Conservation (phyloP, 1,140 invertebrate genomes). For the Heliconius congener region DNA sequence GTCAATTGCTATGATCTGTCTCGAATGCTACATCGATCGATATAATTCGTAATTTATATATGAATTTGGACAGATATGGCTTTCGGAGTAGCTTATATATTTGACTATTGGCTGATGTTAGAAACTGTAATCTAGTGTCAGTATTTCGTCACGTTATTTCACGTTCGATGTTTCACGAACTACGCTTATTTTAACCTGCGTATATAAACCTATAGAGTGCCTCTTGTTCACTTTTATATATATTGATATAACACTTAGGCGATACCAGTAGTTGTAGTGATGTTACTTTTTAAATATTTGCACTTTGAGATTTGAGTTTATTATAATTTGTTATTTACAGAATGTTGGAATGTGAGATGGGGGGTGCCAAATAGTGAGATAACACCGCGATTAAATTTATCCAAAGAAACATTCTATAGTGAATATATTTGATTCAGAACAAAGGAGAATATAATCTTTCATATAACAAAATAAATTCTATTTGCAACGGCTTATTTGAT, state of each 20-base stretch:
- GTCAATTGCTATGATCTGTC: constrained; percentile 40
- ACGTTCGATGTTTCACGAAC: constrained; percentile 70
- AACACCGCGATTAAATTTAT: background rate
- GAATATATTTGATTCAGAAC: background rate
- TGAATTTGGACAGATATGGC: constrained; percentile 36
- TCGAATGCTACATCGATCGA: constrained; percentile 31
- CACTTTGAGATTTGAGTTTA: constrained; percentile 51
- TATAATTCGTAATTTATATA: constrained; percentile 35
- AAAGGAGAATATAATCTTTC: background rate
- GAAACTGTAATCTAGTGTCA: constrained; percentile 59
- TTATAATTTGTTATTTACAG: constrained; percentile 45
- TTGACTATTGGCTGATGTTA: constrained; percentile 60
- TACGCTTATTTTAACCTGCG: constrained; percentile 79
- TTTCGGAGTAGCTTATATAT: constrained; percentile 42
- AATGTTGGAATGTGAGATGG: constrained; percentile 48
- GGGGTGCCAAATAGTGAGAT: constrained; percentile 66
- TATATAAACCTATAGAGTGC: constrained; percentile 82
- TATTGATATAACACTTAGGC: constrained; percentile 76
- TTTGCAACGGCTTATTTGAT: constrained; percentile 10
- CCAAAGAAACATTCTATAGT: background rate
- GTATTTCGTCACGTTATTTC: constrained; percentile 60
- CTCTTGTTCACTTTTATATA: constrained; percentile 82
- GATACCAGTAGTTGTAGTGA: constrained; percentile 71
- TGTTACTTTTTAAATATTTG: constrained; percentile 64
- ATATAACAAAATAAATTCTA: constrained; percentile 1